Base-by-base conservation (phyloP, 35 echinoderm and acorn worm species). In the Holothuria glaberrima region DNA sequence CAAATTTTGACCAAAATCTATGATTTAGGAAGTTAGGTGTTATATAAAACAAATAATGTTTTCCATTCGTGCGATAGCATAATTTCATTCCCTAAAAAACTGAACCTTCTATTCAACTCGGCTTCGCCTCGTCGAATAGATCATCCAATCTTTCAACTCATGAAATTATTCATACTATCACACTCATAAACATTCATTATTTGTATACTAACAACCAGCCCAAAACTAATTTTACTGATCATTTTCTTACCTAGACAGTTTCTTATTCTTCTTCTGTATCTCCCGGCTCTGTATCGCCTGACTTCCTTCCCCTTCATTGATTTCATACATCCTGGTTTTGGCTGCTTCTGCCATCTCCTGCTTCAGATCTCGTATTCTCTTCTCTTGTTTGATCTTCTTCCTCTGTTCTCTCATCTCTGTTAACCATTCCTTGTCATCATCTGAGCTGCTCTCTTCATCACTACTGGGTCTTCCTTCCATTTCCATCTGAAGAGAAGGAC, bases 391-490 rank as follows among this genome's bases (percentile, higher is more conserved):
- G 5, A 96, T 73, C 50, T 31, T 45, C 68, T 89, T 89, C 41
- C 93, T 92, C 68, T 94, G 74, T 87, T 78, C 73, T 29, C 95
- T 46, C 30, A 97, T 88, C 73, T 97, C 95, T 86, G 92, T 57
- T 30, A 81, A 76, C 95, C 95, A 97, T 12, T 80, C 71, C 27
- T 73, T 84, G 72, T 97, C 95, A 54, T 97, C 95, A 17, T 97
- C 94, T 57, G 94, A 92, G 20, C 88, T 91, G 67, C 89, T 92
- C 69, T 88, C 76, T 57, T 94, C 95, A 68, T 94, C 92, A 68
- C 86, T 87, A 71, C 92, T 93, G 0, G 86, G 63, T 32, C 71
- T 67, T 18, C 92, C 95, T 89, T 97, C 95, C 60, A 88, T 35
- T 52, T 97, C 94, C 52, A 86, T 22, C 32, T 45, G 17, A 22